These are phyloP conservation scores for Eudorcas thomsonii DNA, from an alignment of 2,113 vertebrate genomes.

Conservation along the genomic window DNA sequence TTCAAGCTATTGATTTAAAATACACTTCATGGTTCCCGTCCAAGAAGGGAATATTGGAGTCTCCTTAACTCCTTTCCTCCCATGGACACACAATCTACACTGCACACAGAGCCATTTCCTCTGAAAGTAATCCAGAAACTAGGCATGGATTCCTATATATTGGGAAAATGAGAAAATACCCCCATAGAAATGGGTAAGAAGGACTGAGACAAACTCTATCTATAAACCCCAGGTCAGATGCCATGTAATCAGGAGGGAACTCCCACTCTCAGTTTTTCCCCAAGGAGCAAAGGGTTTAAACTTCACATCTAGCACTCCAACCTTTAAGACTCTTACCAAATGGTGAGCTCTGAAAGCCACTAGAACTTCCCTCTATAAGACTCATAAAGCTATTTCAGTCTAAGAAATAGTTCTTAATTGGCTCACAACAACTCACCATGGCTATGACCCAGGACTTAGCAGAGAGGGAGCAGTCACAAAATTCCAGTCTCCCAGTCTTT, in stretches of 20 bases:
- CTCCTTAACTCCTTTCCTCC: background rate
- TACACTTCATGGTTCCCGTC: background rate
- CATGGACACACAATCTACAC: background rate
- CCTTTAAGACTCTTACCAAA: background rate
- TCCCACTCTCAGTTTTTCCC: background rate
- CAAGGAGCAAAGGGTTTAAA: background rate
- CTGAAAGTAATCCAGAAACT: background rate
- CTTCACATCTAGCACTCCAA: background rate
- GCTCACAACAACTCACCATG: background rate
- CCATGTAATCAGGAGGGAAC: background rate
- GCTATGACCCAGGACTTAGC: background rate
- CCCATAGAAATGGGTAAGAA: background rate
- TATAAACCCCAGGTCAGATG: background rate
- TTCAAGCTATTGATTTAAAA: conserved; percentile 2
- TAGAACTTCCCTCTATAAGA: background rate
- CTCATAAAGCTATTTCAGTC: background rate
- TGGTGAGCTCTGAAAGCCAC: background rate
- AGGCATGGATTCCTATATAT: background rate
- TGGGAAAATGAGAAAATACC: background rate
- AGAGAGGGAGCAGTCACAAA: background rate
- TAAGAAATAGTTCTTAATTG: background rate
- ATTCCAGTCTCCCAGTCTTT: background rate
- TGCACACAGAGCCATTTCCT: background rate
- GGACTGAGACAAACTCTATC: background rate
- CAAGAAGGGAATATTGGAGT: background rate